Conservation (phyloP, 2,113 vertebrate species). For the Pomatostomus ruficeps region DNA sequence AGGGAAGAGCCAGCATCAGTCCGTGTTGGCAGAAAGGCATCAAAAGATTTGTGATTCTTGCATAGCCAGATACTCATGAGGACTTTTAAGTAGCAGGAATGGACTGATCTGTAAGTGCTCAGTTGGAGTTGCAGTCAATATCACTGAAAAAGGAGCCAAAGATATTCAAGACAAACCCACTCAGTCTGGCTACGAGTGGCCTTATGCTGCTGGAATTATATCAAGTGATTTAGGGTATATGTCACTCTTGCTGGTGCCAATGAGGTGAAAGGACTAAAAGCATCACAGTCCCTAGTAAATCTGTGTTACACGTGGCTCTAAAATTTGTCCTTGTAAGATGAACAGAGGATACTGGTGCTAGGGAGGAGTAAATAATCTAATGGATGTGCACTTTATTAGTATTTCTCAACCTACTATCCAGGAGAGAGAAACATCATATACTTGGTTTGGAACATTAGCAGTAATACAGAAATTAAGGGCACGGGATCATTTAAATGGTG, state of each 20-base stretch:
- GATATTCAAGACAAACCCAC: neutral
- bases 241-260: neutral
- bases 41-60: neutral
- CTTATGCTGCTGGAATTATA: neutral
- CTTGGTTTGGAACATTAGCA: neutral
- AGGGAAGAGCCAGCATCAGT: neutral
- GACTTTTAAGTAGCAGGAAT: neutral
- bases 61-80: neutral
- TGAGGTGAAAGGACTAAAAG: neutral
- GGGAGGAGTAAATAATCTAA: neutral
- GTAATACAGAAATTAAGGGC: neutral
- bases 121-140: neutral
- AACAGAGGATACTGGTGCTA: neutral
- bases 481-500: neutral
- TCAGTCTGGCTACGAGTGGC: neutral
- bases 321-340: neutral
- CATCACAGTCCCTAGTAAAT: neutral
- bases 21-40: neutral
- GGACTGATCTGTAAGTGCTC: neutral
- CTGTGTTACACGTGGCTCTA: neutral
- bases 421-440: neutral
- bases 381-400: neutral
- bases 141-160: neutral
- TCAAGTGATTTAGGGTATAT: neutral
- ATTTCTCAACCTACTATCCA: neutral